Evolutionary conservation across 2,888 invertebrate genomes (phyloP), one percentile per base, ranked within the genome.

Genomic region (Cataglyphis livida): DNA sequence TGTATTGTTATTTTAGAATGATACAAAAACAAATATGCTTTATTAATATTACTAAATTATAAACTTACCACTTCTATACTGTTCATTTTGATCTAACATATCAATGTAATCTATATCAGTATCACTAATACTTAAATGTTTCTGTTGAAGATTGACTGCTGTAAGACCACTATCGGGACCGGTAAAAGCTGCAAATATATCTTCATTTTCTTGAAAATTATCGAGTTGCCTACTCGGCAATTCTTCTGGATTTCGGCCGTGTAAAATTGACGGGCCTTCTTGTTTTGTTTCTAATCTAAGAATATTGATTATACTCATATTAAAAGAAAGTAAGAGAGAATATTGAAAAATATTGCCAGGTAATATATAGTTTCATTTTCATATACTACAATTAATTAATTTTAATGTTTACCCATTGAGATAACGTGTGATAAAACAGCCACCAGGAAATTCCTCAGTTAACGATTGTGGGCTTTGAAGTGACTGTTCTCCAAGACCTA

Each of bases 161-260:
- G 97, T 97, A 4, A 98, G 95, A 0, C 98, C 98, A 82, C 96
- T 97, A 90, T 97, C 97, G 0, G 98, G 98, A 10, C 98, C 98
- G 0, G 98, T 97, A 92, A 96, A 96, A 78, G 98, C 97, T 12
- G 97, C 97, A 81, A 97, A 95, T 74, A 97, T 95, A 71, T 96
- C 95, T 76, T 95, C 95, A 41, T 95, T 92, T 21, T 96, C 96
- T 51, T 95, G 95, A 59, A 95, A 94, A 65, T 93, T 89, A 15
- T 95, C 96, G 70, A 97, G 92, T 82, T 95, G 95, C 82, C 95
- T 96, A 89, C 95, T 96, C 0, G 98, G 97, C 89, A 98, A 95
- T 93, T 97, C 97, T 75, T 97, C 96, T 70, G 97, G 96, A 90
- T 96, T 96, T 91, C 96, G 96, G 5, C 97, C 97, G 91, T 96